phyloP scores from a whole-genome alignment of 35 echinoderm and acorn worm species.

The Anneissia japonica region DNA sequence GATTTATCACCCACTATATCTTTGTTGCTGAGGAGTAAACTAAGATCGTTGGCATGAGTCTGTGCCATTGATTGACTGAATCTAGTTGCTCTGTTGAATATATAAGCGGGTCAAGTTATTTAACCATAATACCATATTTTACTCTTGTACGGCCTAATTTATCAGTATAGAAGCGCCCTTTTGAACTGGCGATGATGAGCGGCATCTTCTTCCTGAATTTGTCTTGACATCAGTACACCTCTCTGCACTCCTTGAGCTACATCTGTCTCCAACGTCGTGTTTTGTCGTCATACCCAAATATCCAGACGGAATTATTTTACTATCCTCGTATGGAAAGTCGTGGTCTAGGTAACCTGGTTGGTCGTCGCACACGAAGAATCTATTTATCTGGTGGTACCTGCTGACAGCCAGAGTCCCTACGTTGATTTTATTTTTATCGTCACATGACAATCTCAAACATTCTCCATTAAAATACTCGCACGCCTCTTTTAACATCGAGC shows the following conservation, averaged over 20 bases:
- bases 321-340: background rate
- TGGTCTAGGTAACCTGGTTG: constrained; percentile 12
- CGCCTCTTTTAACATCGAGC: background rate
- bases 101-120: no score
- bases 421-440: constrained; percentile 34
- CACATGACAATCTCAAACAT: constrained; percentile 20
- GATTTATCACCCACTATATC: background rate
- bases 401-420: constrained; percentile 22
- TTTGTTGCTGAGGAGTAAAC: background rate
- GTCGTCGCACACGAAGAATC: constrained; percentile 11
- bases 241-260: background rate
- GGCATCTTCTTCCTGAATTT: background rate
- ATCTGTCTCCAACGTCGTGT: no score
- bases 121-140: no score
- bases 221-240: background rate
- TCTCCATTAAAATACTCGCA: background rate
- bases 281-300: constrained; percentile 9
- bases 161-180: background rate
- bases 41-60: constrained; percentile 7
- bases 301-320: constrained; percentile 7
- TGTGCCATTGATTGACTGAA: background rate
- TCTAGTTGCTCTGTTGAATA: background rate
- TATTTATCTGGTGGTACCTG: constrained; percentile 19
- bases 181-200: background rate
- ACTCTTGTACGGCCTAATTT: background rate